These are phyloP conservation scores for Magallana gigas DNA, from an alignment of 1,140 invertebrate species.

Conservation along the genomic window DNA sequence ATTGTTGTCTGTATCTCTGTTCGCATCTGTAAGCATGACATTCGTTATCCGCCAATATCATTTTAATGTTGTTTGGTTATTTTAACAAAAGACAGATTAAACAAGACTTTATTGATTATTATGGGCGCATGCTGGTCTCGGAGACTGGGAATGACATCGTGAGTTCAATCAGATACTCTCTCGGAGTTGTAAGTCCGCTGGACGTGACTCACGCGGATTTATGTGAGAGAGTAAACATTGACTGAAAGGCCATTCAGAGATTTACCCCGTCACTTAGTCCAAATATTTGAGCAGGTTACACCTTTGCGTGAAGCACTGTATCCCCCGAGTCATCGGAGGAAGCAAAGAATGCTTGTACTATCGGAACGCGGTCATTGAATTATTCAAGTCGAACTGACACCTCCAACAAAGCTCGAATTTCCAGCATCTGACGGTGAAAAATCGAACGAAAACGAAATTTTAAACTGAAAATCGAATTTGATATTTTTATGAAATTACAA, in stretches of 20 bases:
- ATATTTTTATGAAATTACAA: background rate
- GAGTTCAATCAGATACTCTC: no score
- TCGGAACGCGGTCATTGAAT: background rate
- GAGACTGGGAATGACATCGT: no score
- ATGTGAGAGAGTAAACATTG: background rate
- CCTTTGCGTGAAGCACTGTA: constrained; percentile 15
- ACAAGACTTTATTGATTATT: no score
- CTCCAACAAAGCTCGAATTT: background rate
- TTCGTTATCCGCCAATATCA: no score
- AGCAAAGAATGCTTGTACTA: background rate
- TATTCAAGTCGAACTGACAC: background rate
- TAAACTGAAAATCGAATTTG: background rate
- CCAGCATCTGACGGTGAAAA: background rate
- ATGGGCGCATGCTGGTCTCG: no score
- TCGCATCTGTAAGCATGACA: no score
- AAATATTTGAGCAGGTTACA: background rate
- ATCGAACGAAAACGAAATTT: background rate
- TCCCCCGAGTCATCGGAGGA: background rate
- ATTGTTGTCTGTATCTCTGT: no score
- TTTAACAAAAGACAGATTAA: no score
- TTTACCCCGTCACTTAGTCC: background rate
- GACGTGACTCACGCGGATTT: no score
- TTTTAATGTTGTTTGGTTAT: no score
- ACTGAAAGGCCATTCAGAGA: background rate
- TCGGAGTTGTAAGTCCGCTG: no score